Conservation (phyloP, 1,140 invertebrate species). For the Zaprionus lachaisei region DNA sequence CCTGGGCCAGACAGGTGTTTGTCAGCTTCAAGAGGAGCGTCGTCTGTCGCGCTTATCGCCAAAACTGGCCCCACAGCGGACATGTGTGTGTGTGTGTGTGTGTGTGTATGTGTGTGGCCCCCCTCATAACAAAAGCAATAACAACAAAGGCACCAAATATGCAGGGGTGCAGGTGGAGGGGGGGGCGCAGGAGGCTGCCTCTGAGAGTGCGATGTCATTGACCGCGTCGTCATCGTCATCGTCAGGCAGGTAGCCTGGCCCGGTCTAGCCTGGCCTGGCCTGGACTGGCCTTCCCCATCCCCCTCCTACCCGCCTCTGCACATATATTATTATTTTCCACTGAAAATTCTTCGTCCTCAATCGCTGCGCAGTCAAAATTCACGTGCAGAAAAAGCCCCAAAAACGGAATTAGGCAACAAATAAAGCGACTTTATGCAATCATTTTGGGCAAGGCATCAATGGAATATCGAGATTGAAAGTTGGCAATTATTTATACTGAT, state of each 20-base stretch:
- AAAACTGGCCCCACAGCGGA: slow-evolving; percentile 52
- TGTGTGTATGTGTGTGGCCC: slow-evolving; percentile 15
- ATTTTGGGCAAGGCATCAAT: neutral
- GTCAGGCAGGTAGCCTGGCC: neutral
- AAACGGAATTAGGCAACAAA: neutral
- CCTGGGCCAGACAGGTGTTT: slow-evolving; percentile 76
- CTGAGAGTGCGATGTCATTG: slow-evolving; percentile 63
- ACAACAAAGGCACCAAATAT: slow-evolving; percentile 47
- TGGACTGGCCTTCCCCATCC: neutral
- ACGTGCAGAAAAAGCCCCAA: neutral
- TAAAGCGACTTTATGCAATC: neutral
- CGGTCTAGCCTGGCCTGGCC: neutral
- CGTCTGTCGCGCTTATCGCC: slow-evolving; percentile 65
- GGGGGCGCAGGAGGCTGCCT: neutral
- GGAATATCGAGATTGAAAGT: neutral
- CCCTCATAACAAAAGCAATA: slow-evolving; percentile 65
- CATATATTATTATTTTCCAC: neutral
- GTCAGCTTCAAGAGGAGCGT: slow-evolving; percentile 48
- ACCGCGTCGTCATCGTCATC: slow-evolving; percentile 40
- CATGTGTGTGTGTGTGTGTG: slow-evolving; percentile 16
- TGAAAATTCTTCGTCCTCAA: neutral
- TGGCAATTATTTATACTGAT: too few relatives aligned
- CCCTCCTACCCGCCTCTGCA: neutral
- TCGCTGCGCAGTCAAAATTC: neutral
- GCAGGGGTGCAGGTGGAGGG: neutral